Percentiles rank a stretch among this genome's conserved stretches.
These are phyloP conservation scores for Cosmia trapezina DNA, from an alignment of 2,888 invertebrate genomes.

Conservation along the genomic window DNA sequence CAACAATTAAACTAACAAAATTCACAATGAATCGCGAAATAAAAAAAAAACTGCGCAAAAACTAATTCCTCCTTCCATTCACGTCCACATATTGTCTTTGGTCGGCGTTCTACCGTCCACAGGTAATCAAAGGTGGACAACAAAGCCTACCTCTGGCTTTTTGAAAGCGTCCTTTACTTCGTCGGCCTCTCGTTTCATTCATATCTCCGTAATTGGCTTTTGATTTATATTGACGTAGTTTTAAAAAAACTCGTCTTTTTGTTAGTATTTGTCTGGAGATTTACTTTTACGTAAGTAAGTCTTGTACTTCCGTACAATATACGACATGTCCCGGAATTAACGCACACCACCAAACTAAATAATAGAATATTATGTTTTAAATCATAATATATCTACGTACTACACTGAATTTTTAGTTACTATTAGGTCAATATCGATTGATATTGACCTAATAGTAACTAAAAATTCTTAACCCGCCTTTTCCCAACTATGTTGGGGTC, in stretches of 20 bases:
- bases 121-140: slow-evolving; percentile 88
- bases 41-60: slow-evolving; percentile 62
- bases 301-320: too few species aligned
- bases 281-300: neutral
- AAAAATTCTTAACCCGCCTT: too few species aligned
- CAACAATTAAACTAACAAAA: slow-evolving; percentile 54
- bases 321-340: too few species aligned
- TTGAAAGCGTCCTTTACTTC: slow-evolving; percentile 81
- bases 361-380: too few species aligned
- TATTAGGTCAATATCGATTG: too few species aligned
- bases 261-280: slow-evolving; percentile 1
- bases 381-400: too few species aligned
- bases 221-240: slow-evolving; percentile 77
- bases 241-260: slow-evolving; percentile 14
- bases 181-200: slow-evolving; percentile 76
- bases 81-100: slow-evolving; percentile 75
- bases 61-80: slow-evolving; percentile 71
- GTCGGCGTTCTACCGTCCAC: slow-evolving; percentile 70
- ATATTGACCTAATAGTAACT: too few species aligned
- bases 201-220: slow-evolving; percentile 87
- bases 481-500: too few species aligned
- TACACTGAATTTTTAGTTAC: too few species aligned
- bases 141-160: slow-evolving; percentile 86
- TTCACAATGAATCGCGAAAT: slow-evolving; percentile 44
- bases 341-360: too few species aligned